Evolutionary conservation across 1,140 invertebrate species (phyloP), one percentile per base, ranked within the genome.

Genomic region (Leucophenga varia): DNA sequence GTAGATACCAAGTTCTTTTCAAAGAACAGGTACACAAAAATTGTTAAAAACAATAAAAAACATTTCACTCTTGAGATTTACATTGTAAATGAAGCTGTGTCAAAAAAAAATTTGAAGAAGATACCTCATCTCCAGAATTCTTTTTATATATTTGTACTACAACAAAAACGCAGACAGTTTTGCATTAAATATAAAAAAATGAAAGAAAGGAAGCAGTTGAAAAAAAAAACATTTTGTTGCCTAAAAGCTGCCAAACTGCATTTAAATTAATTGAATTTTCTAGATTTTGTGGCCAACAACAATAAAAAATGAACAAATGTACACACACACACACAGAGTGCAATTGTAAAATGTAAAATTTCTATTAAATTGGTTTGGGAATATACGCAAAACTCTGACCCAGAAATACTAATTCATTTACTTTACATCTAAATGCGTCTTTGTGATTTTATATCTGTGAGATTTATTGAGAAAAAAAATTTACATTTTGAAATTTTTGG

Each of bases 221-320:
- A 42, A 46, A 21, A 39, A 47, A 32, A 31, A 28, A 25, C 5
- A 25, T 25, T 25, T 25, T 10, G 5, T 25, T 25, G 22, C 22
- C 22, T 25, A 25, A 25, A 25, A 25, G 22, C 22, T 36, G 40
- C 43, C 45, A 31, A 45, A 67, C 64, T 63, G 59, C 63, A 67
- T 67, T 68, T 67, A 67, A 67, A 67, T 67, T 67, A 67, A 67
- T 67, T 67, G 63, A 67, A 67, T 67, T 65, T 63, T 41, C 47
- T 43, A 50, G 53, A 54, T 57, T 63, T 63, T 65, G 56, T 50
- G 22, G 22, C 22, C 22, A 25, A 25, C 22, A 25, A 6, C 22
- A 25, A 25, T 10, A 25, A 25, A 5, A 25, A 25, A n/a, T n/a
- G n/a, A n/a, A n/a, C n/a, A n/a, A n/a, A n/a, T n/a, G 5, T 6